These are phyloP conservation scores for Prionailurus bengalensis DNA, from an alignment of 2,113 vertebrate species.

Conservation along the genomic window DNA sequence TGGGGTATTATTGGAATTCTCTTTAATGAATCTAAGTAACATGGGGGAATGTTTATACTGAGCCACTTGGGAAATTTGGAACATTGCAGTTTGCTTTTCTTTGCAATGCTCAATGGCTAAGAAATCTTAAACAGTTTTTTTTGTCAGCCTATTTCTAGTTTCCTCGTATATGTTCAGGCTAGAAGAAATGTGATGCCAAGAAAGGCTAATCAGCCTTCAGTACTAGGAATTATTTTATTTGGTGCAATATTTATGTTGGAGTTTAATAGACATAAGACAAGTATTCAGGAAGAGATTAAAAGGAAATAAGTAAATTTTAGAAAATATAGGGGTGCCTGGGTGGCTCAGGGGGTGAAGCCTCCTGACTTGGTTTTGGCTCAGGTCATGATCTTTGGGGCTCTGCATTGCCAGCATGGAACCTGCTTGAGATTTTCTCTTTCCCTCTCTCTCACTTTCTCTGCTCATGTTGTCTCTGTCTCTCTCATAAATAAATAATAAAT, in stretches of 20 bases:
- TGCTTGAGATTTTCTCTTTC: too few relatives aligned
- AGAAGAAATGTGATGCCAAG: neutral
- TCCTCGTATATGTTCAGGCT: neutral
- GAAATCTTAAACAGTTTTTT: neutral
- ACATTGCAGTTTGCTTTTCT: neutral
- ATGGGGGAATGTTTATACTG: neutral
- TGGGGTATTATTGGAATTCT: neutral
- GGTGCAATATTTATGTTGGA: neutral
- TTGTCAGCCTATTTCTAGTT: slow-evolving; percentile 17
- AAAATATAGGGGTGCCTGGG: too few relatives aligned
- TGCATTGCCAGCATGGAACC: too few relatives aligned
- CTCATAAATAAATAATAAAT: too few relatives aligned
- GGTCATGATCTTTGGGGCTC: too few relatives aligned
- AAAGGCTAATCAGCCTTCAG: neutral
- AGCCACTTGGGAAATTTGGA: slow-evolving; percentile 13
- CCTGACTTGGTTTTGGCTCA: too few relatives aligned
- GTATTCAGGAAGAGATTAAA: slow-evolving; percentile 9
- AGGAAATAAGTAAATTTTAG: neutral
- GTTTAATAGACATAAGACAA: neutral
- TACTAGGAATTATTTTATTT: neutral
- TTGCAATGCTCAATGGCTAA: neutral
- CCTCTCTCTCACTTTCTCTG: too few relatives aligned
- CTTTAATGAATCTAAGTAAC: neutral
- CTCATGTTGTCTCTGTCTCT: too few relatives aligned
- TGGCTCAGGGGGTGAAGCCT: too few relatives aligned